Percentiles rank a stretch among this genome's conserved stretches.
Evolutionary conservation across 2,113 vertebrate genomes (phyloP).

Genomic region (Centrocercus urophasianus): DNA sequence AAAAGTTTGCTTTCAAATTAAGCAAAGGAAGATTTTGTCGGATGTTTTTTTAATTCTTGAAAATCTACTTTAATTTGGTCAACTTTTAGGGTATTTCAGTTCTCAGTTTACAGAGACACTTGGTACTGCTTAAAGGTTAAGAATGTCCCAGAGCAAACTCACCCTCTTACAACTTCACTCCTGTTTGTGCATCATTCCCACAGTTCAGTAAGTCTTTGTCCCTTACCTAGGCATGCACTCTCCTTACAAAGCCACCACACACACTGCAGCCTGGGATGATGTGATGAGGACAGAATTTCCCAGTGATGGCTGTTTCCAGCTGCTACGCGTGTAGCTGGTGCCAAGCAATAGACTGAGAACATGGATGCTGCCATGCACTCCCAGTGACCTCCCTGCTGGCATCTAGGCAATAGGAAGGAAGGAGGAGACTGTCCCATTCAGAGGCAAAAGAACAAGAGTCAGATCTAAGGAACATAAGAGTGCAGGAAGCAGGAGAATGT

Average conservation of each 20-base stretch:
- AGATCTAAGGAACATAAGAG: background rate
- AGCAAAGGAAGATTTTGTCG: background rate
- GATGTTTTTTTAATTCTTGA: background rate
- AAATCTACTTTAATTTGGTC: background rate
- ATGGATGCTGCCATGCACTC: constrained; percentile 31
- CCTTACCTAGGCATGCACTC: background rate
- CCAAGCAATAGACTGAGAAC: background rate
- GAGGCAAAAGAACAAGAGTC: background rate
- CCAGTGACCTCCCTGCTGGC: constrained; percentile 49
- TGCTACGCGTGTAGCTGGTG: background rate
- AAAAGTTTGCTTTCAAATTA: background rate
- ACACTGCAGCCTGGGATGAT: background rate
- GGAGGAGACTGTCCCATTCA: background rate
- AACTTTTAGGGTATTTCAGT: background rate
- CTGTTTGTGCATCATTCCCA: constrained; percentile 19
- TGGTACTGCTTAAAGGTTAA: constrained; percentile 35
- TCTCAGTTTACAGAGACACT: background rate
- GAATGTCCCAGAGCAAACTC: background rate
- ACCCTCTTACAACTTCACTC: background rate
- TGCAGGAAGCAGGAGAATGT: background rate
- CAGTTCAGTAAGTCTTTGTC: constrained; percentile 9
- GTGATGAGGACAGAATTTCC: background rate
- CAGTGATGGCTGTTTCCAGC: constrained; percentile 32
- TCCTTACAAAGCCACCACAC: background rate
- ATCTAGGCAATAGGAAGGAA: background rate